Conservation (phyloP, 2,113 vertebrate species). For the Sebastes fasciatus region DNA sequence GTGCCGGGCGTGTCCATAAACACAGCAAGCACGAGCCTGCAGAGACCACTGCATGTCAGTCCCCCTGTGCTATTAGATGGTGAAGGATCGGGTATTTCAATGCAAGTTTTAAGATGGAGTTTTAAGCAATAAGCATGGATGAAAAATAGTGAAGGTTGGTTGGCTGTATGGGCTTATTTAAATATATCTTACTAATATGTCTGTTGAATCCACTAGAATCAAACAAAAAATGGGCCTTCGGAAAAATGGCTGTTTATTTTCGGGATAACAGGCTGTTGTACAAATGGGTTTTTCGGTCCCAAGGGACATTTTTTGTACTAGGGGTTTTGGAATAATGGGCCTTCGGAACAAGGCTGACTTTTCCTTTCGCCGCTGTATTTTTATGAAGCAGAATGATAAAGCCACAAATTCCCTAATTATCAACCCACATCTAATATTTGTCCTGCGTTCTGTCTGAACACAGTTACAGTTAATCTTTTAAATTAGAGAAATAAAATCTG, state of each 20-base stretch:
- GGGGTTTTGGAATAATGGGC: no score
- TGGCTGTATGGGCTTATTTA: not conserved
- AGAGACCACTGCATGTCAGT: slow-evolving; percentile 66
- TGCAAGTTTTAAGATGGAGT: slow-evolving; percentile 20
- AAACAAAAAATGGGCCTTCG: not conserved
- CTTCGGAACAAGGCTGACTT: no score
- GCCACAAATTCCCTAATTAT: not conserved
- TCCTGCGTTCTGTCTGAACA: not conserved
- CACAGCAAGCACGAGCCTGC: slow-evolving; percentile 67
- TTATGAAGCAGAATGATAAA: not conserved
- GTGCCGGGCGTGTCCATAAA: slow-evolving; percentile 75
- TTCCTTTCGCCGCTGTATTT: not conserved
- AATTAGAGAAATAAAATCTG: not conserved
- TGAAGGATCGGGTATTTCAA: slow-evolving; percentile 34
- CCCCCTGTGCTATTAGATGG: slow-evolving; percentile 42
- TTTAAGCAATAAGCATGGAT: not conserved
- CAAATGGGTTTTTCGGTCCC: no score
- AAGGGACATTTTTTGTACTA: no score
- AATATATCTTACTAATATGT: not conserved
- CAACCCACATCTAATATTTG: not conserved
- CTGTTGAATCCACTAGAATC: not conserved
- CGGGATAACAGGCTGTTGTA: no score
- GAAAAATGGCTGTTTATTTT: no score
- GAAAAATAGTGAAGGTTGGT: not conserved
- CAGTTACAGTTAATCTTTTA: not conserved